phyloP scores from a whole-genome alignment of 1,140 invertebrate species.

The Papilio dardanus region DNA sequence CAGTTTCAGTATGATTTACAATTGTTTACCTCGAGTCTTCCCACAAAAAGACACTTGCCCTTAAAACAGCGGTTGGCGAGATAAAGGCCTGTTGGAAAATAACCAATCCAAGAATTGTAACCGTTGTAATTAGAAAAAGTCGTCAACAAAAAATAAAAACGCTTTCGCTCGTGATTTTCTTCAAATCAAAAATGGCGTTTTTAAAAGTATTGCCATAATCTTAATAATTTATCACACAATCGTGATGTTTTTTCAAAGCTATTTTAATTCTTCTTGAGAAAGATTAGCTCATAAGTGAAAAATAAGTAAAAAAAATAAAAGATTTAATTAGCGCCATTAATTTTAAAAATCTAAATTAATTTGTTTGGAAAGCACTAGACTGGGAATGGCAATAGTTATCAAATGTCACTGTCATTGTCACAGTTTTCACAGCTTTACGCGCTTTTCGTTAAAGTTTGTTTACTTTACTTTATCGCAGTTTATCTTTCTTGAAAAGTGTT shows the following conservation, averaged over 20 bases:
- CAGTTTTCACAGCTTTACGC: background rate
- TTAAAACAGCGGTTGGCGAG: background rate
- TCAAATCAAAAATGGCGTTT: constrained; percentile 53
- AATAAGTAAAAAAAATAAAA: too few relatives aligned
- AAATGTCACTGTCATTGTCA: background rate
- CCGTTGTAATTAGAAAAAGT: background rate
- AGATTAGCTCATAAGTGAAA: background rate
- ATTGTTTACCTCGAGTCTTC: constrained; percentile 51
- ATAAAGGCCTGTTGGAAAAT: background rate
- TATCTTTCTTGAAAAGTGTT: background rate
- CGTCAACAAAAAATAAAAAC: constrained; percentile 40
- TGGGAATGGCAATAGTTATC: background rate
- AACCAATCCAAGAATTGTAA: background rate
- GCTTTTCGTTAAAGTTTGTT: constrained; percentile 1
- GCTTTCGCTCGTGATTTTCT: constrained; percentile 44
- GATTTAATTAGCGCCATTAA: too few relatives aligned
- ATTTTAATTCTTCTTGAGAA: background rate
- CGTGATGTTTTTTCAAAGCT: background rate
- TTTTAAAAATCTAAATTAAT: too few relatives aligned
- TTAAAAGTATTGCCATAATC: constrained; percentile 38
- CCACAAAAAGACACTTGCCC: background rate
- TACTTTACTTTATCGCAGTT: background rate
- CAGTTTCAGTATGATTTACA: constrained; percentile 41
- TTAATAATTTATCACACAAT: background rate
- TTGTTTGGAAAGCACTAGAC: too few relatives aligned